A percentile compares a stretch with the other conserved stretches of the same genome.
These are phyloP conservation scores for Seriola aureovittata DNA, from an alignment of 2,113 vertebrate species.

Conservation along the genomic window DNA sequence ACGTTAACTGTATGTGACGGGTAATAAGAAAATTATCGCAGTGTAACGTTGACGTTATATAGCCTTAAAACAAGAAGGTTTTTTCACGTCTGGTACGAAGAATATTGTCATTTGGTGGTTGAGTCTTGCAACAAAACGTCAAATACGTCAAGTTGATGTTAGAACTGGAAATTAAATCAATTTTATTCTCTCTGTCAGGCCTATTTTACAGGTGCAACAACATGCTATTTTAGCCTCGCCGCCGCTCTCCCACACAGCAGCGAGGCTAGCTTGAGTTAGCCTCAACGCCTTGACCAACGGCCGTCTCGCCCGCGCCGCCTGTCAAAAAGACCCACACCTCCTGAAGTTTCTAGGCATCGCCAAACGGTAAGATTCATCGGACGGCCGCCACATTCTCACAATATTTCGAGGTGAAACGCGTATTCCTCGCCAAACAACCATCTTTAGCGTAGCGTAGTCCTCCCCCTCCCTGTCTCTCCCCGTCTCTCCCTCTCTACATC, in stretches of 20 bases:
- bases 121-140: conserved; percentile 9
- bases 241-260: conserved; percentile 72
- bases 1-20: conserved; percentile 39
- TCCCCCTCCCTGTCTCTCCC: conserved; percentile 68
- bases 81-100: not conserved
- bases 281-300: conserved; percentile 63
- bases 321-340: conserved; percentile 77
- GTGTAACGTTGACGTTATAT: conserved; percentile 25
- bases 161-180: conserved; percentile 9
- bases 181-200: conserved; percentile 59
- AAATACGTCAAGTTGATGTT: conserved; percentile 10
- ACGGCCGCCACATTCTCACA: conserved; percentile 71
- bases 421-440: conserved; percentile 74
- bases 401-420: conserved; percentile 54
- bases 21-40: conserved; percentile 27
- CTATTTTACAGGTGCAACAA: conserved; percentile 79
- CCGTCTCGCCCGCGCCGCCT: conserved; percentile 66
- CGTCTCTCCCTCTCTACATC: conserved; percentile 70
- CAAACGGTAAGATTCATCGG: conserved; percentile 59
- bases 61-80: conserved; percentile 39
- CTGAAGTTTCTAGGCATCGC: conserved; percentile 72
- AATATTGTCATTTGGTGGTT: conserved; percentile 14
- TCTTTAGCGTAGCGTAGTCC: conserved; percentile 74
- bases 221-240: conserved; percentile 80
- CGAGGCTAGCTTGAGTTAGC: conserved; percentile 78